Conservation (phyloP, 2,888 invertebrate genomes). For the Oscheius sp. region DNA sequence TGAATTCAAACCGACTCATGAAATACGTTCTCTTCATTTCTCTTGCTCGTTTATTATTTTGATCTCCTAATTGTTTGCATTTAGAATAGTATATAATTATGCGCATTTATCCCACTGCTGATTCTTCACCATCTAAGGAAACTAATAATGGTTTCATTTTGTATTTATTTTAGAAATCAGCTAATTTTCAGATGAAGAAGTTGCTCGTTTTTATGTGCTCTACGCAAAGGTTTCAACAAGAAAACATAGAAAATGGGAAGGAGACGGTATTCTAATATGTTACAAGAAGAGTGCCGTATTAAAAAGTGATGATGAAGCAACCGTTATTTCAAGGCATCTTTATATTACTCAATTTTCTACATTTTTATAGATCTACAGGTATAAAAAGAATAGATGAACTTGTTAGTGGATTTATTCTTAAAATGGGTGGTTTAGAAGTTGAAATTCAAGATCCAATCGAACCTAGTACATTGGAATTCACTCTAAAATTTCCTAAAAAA, state of each 20-base stretch:
- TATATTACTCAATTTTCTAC: not conserved
- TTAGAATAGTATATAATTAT: no score
- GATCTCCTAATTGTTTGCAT: no score
- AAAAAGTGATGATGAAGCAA: conserved; percentile 46
- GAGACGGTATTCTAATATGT: conserved; percentile 56
- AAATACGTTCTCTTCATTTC: no score
- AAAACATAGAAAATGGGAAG: conserved; percentile 66
- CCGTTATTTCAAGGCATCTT: not conserved
- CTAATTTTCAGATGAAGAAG: conserved; percentile 31
- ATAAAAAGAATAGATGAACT: conserved; percentile 50
- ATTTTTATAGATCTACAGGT: conserved; percentile 40
- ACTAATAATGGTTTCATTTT: not conserved
- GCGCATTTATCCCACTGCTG: no score
- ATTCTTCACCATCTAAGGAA: no score
- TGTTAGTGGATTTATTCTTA: conserved; percentile 51
- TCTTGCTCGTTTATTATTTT: no score
- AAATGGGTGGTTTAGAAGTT: conserved; percentile 55
- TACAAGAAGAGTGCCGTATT: conserved; percentile 39
- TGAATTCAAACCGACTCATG: no score
- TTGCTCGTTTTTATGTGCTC: conserved; percentile 53
- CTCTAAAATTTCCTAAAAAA: not conserved
- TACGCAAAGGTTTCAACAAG: conserved; percentile 59
- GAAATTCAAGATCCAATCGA: conserved; percentile 49
- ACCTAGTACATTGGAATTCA: not conserved
- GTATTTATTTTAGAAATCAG: not conserved